Base-by-base conservation (phyloP, 2,113 vertebrate genomes). In the Columba janthina region DNA sequence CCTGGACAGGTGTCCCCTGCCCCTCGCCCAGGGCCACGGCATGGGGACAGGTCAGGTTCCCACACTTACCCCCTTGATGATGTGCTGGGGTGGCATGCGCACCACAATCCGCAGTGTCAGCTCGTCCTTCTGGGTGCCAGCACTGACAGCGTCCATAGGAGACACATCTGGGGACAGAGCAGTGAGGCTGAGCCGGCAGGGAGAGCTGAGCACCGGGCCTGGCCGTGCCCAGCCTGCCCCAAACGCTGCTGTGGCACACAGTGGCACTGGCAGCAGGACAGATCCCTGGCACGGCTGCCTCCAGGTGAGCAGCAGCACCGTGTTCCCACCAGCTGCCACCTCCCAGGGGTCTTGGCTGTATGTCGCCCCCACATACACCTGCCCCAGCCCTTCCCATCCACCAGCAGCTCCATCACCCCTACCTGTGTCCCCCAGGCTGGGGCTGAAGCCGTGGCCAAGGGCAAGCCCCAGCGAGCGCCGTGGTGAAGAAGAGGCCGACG, bases 371-470 rank as follows among this genome's bases (percentile, higher is more conserved):
- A 14, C 20, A 38, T 2, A 1, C 15, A 24, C n/a, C 22, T 32
- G 6, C 12, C 36, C 69, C 80, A 83, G n/a, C 18, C 25, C n/a
- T 56, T 32, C 67, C 65, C 4, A 1, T 7, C 19, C 46, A 15
- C 20, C 34, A 73, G 79, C 77, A 79, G 82, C 48, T 85, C 90
- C 4, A 2, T 34, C 24, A 40, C 10, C 54, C 64, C 40, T 97
- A 99, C 99, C 99, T 98, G 98, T 75, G 16, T 98, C 98, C 73
- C 98, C 97, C 65, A 98, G 97, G 93, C 98, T 98, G 44, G 99
- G 97, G 95, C 98, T 99, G 97, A 99, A 98, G 73, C 99, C 98
- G 8, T 99, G 99, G 81, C 98, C 98, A 72, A 99, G 98, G 57
- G 98, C 96, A 79, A 99, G 98, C 53, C 98, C 98, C 88, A 99